Conservation (phyloP, 2,888 invertebrate genomes). For the Meiosimyza decipiens region DNA sequence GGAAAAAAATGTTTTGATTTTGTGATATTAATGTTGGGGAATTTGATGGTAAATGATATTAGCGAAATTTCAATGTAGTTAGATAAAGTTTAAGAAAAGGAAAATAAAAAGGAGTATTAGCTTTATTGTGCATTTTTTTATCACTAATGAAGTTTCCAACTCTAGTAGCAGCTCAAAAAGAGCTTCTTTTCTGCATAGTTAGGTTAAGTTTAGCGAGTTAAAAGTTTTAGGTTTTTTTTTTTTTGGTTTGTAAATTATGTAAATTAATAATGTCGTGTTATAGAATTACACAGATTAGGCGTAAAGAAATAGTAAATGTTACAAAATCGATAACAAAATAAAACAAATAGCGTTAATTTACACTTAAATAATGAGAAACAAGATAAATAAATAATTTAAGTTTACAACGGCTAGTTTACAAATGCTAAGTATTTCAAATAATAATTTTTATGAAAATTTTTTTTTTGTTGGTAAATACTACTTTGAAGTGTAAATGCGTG, state of each 20-base stretch:
- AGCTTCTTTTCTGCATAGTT: neutral
- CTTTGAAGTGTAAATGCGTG: too few species aligned
- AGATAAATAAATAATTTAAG: neutral
- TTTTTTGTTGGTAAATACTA: neutral
- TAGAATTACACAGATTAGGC: constrained; percentile 49
- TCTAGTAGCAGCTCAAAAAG: too few species aligned
- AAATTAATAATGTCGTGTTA: neutral
- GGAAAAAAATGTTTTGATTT: constrained; percentile 8
- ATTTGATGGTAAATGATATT: too few species aligned
- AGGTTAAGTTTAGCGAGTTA: constrained; percentile 4
- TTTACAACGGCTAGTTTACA: constrained; percentile 14
- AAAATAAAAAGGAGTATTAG: constrained; percentile 16
- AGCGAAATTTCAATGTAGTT: neutral
- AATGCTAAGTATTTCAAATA: neutral
- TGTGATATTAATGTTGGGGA: too few species aligned
- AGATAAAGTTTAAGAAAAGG: constrained; percentile 32
- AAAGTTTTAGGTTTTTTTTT: too few species aligned
- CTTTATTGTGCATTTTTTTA: too few species aligned
- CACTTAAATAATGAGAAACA: constrained; percentile 9
- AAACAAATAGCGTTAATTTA: constrained; percentile 17
- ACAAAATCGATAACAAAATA: constrained; percentile 52
- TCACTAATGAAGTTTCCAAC: constrained; percentile 7
- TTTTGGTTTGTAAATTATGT: neutral
- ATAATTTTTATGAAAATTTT: neutral
- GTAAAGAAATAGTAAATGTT: constrained; percentile 58